A percentile compares a stretch with the other conserved stretches of the same genome.
Evolutionary conservation across 2,888 invertebrate genomes (phyloP).

Genomic region (Saturnia japonica): DNA sequence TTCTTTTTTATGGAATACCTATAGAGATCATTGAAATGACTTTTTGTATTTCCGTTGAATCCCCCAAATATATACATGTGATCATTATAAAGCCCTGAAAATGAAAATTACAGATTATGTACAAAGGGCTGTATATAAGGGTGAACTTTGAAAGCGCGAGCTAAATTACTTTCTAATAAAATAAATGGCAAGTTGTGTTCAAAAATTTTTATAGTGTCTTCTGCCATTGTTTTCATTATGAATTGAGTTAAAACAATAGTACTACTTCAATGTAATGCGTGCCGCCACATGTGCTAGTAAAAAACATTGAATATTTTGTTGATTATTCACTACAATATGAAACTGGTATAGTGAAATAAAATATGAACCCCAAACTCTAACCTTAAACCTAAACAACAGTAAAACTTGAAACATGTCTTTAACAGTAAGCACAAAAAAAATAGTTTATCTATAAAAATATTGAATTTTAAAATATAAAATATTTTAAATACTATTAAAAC

Average conservation of each 20-base stretch:
- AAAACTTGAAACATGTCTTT: too few relatives aligned
- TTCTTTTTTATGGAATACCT: conserved; percentile 85
- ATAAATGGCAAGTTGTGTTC: neutral
- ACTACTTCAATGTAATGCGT: too few relatives aligned
- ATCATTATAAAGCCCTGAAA: conserved; percentile 89
- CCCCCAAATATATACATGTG: conserved; percentile 95
- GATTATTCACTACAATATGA: neutral
- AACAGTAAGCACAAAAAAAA: too few relatives aligned
- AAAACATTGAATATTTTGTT: neutral
- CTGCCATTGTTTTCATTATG: neutral
- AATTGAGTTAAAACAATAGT: neutral
- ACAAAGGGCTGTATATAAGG: neutral
- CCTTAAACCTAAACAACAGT: neutral
- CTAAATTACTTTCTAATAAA: neutral
- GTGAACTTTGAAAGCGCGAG: neutral
- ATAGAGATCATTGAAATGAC: conserved; percentile 93
- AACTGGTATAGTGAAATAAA: neutral
- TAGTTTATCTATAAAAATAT: too few relatives aligned
- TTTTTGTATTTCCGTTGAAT: conserved; percentile 88
- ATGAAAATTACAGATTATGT: conserved; percentile 4
- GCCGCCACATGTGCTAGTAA: too few relatives aligned
- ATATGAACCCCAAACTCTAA: neutral
- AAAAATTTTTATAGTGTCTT: neutral
- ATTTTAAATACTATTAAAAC: too few relatives aligned
- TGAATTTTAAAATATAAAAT: too few relatives aligned